These are phyloP conservation scores for Rhyacichthys aspro DNA, from an alignment of 2,797 vertebrate genomes.

Conservation along the genomic window DNA sequence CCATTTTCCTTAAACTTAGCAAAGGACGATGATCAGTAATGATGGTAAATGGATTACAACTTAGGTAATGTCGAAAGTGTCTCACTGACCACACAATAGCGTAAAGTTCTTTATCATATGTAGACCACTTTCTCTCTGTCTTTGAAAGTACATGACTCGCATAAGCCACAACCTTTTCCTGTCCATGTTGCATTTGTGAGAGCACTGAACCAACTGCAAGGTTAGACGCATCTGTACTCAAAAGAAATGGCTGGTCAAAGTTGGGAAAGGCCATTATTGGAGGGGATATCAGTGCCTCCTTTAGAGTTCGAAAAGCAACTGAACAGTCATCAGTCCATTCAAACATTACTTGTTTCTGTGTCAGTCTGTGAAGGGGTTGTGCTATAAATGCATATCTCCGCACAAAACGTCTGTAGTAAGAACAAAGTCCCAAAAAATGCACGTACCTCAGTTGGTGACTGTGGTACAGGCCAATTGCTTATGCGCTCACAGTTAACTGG, in stretches of 20 bases:
- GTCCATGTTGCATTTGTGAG: conserved; percentile 11
- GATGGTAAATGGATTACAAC: conserved; percentile 29
- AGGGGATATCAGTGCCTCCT: conserved; percentile 9
- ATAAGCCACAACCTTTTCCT: conserved; percentile 21
- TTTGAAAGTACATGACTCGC: conserved; percentile 28
- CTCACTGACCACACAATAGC: conserved; percentile 27
- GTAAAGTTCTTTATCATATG: conserved; percentile 22
- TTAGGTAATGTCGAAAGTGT: too few species aligned
- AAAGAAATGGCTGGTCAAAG: conserved; percentile 14
- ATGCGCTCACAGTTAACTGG: not conserved
- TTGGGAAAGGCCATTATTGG: conserved; percentile 18
- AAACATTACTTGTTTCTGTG: too few species aligned
- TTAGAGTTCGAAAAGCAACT: conserved; percentile 7
- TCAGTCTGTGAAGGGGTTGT: too few species aligned
- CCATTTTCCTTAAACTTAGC: conserved; percentile 9
- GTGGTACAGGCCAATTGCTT: too few species aligned
- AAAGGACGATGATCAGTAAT: conserved; percentile 29
- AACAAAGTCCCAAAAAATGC: conserved; percentile 15
- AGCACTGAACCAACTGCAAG: conserved; percentile 4
- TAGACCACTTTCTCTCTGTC: conserved; percentile 26
- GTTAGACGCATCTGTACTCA: conserved; percentile 27
- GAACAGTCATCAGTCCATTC: too few species aligned
- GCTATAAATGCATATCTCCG: conserved; percentile 18
- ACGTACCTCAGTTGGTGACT: too few species aligned
- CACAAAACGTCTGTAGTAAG: conserved; percentile 13